Evolutionary conservation across 2,113 vertebrate genomes (phyloP).

Genomic region (Alexandromys fortis): DNA sequence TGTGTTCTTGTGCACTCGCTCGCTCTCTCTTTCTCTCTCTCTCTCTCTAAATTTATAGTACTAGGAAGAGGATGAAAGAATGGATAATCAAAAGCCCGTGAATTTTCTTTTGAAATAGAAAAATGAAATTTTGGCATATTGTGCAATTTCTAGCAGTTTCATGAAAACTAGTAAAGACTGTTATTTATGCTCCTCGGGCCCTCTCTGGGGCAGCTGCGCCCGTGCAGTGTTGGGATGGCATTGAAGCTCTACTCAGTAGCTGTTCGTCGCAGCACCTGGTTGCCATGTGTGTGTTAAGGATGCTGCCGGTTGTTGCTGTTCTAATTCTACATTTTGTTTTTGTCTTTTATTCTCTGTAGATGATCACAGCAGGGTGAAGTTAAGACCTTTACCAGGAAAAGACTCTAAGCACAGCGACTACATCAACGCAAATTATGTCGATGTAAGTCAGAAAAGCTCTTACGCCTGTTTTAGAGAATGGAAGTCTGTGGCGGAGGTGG

Average conservation of each 20-base stretch:
- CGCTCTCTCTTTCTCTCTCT: not conserved
- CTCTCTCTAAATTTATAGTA: not conserved
- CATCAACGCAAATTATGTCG: conserved; percentile 99
- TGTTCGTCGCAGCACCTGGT: not conserved
- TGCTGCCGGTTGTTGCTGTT: not conserved
- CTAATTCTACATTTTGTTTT: conserved; percentile 32
- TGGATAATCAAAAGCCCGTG: not conserved
- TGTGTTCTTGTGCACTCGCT: not conserved
- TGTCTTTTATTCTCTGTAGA: conserved; percentile 85
- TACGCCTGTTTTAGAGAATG: conserved; percentile 57
- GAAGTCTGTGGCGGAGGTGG: not conserved
- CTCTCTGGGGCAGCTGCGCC: not conserved
- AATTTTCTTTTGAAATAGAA: conserved; percentile 1
- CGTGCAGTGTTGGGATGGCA: not conserved
- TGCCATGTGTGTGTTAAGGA: conserved; percentile 28
- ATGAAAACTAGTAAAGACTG: not conserved
- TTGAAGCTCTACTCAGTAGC: not conserved
- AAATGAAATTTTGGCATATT: not conserved
- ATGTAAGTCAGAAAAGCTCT: conserved; percentile 90
- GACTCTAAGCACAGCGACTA: conserved; percentile 99
- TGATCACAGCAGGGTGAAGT: conserved; percentile 98
- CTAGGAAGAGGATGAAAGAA: rapidly evolving
- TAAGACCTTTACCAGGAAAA: conserved; percentile 96
- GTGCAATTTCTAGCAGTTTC: not conserved
- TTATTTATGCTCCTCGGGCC: not conserved